A percentile compares a stretch with the other conserved stretches of the same genome.
Evolutionary conservation across 2,797 vertebrate species (phyloP).

Genomic region (Rhadinocentrus ornatus): DNA sequence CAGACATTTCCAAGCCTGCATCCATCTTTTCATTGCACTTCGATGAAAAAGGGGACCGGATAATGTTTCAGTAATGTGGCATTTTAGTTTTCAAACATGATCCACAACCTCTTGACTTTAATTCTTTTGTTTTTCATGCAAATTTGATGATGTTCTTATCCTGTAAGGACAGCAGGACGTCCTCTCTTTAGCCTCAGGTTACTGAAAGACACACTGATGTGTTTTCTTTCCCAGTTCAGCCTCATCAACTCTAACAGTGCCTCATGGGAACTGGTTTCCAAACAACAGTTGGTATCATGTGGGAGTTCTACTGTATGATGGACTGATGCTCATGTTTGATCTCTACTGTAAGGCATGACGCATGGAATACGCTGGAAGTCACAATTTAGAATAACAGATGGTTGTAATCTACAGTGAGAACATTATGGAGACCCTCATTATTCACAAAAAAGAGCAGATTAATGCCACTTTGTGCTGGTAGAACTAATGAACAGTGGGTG

Average conservation of each 20-base stretch:
- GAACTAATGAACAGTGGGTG: slow-evolving; percentile 66
- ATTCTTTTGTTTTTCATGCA: slow-evolving; percentile 42
- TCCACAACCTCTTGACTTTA: slow-evolving; percentile 27
- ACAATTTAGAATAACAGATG: slow-evolving; percentile 66
- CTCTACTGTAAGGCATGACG: slow-evolving; percentile 33
- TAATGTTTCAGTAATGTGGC: background rate
- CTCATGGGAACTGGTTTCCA: slow-evolving; percentile 58
- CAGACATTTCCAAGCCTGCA: no score
- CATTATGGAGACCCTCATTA: slow-evolving; percentile 60
- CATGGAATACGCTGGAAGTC: slow-evolving; percentile 38
- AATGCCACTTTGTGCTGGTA: slow-evolving; percentile 45
- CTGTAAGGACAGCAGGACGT: slow-evolving; percentile 32
- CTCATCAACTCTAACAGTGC: slow-evolving; percentile 53
- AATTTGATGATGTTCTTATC: slow-evolving; percentile 26
- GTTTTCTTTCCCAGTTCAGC: slow-evolving; percentile 42
- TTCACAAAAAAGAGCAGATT: slow-evolving; percentile 66
- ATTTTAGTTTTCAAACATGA: slow-evolving; percentile 14
- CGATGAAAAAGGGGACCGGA: background rate
- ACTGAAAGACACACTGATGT: slow-evolving; percentile 44
- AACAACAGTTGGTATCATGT: slow-evolving; percentile 59
- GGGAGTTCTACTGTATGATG: slow-evolving; percentile 33
- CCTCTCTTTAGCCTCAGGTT: slow-evolving; percentile 40
- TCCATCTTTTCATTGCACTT: background rate
- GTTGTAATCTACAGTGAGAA: slow-evolving; percentile 48
- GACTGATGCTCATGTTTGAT: slow-evolving; percentile 37